Evolutionary conservation across 2,113 vertebrate genomes (phyloP).

Genomic region (Tragelaphus strepsiceros): DNA sequence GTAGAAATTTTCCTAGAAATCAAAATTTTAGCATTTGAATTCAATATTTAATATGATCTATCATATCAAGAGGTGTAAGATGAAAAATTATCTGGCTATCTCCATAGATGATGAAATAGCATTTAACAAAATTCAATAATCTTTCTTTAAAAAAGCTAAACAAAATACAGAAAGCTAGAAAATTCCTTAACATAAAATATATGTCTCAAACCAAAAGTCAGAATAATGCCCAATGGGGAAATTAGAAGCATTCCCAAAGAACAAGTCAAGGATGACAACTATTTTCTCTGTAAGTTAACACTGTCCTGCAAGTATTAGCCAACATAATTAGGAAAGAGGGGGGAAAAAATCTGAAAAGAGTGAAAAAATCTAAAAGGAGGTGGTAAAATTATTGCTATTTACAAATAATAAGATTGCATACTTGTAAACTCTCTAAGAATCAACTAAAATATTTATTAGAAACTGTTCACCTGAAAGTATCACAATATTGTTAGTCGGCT

Average conservation of each 20-base stretch:
- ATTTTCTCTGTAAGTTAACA: not conserved
- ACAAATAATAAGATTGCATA: not conserved
- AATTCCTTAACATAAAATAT: conserved; percentile 3
- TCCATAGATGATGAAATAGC: not conserved
- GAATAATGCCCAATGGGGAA: not conserved
- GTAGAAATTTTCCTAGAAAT: not conserved
- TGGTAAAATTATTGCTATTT: not conserved
- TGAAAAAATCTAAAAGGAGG: not conserved
- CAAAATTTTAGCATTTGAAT: not conserved
- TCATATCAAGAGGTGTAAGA: not conserved
- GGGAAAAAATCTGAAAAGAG: not conserved
- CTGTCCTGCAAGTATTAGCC: not conserved
- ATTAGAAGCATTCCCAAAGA: not conserved
- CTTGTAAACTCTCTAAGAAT: not conserved
- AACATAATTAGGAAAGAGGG: not conserved
- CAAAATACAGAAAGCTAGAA: not conserved
- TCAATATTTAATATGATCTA: not conserved
- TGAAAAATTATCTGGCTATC: not conserved
- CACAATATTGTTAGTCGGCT: not conserved
- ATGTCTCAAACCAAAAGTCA: not conserved
- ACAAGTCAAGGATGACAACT: not conserved
- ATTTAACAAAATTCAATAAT: not conserved
- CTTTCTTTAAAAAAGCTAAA: not conserved
- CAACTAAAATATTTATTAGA: not conserved
- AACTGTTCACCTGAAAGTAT: not conserved